These are phyloP conservation scores for Chamaetylas fuelleborni DNA, from an alignment of 2,113 vertebrate genomes.

Conservation along the genomic window DNA sequence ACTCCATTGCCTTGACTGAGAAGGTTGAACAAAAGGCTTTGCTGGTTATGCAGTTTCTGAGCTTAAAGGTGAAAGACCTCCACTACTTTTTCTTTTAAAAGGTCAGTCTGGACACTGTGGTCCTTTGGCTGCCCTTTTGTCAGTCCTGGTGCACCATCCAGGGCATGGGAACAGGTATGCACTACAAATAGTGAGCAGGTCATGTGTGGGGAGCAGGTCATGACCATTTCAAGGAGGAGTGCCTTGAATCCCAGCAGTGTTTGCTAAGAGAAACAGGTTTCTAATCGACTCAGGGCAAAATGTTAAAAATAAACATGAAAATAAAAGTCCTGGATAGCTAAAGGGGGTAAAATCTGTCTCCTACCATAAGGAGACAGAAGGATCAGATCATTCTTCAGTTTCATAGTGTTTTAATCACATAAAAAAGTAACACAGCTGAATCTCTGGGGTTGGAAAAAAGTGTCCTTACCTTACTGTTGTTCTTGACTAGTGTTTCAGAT, in stretches of 20 bases:
- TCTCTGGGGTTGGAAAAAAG: neutral
- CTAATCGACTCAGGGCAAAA: neutral
- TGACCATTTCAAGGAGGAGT: neutral
- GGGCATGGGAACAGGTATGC: neutral
- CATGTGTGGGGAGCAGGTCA: neutral
- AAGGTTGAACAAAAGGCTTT: neutral
- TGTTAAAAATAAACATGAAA: neutral
- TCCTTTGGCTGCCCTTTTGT: neutral
- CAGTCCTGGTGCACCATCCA: neutral
- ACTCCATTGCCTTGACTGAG: neutral
- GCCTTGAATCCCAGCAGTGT: neutral
- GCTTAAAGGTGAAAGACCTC: neutral
- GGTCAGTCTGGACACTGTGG: neutral
- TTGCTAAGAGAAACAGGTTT: neutral
- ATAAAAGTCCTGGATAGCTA: neutral
- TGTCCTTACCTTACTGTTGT: neutral
- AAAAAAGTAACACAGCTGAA: neutral
- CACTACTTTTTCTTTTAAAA: neutral
- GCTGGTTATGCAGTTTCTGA: neutral
- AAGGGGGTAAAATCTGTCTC: neutral
- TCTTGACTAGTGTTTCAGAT: neutral
- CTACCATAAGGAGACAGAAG: neutral
- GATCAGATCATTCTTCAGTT: neutral
- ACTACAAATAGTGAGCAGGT: neutral
- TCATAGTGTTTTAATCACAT: neutral